Evolutionary conservation across 1,140 invertebrate genomes (phyloP).

Genomic region (Drosophila melanogaster): DNA sequence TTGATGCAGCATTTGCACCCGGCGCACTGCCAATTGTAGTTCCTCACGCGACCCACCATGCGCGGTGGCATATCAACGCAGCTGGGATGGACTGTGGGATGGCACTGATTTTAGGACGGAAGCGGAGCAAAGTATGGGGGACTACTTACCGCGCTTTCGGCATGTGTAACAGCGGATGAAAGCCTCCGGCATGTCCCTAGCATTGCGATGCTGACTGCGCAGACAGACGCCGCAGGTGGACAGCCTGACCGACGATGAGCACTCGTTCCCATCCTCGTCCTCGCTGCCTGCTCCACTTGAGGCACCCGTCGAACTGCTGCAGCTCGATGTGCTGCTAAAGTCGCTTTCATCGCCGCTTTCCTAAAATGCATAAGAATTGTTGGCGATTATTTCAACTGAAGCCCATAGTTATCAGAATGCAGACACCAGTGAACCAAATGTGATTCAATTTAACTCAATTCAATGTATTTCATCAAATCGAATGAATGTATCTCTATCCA

Average conservation of each 20-base stretch:
- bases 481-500: too few relatives aligned
- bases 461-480: background rate
- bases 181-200: conserved; percentile 86
- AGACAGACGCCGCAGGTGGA: conserved; percentile 85
- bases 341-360: conserved; percentile 68
- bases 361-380: conserved; percentile 6
- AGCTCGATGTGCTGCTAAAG: conserved; percentile 52
- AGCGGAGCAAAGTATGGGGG: background rate
- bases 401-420: too few relatives aligned
- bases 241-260: conserved; percentile 18
- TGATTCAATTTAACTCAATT: background rate
- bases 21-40: conserved; percentile 97
- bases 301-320: conserved; percentile 34
- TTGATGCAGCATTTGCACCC: conserved; percentile 96
- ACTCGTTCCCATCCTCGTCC: conserved; percentile 28
- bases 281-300: conserved; percentile 31
- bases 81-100: conserved; percentile 89
- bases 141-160: conserved; percentile 88
- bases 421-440: background rate
- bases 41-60: conserved; percentile 92
- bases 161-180: conserved; percentile 91
- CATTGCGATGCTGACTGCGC: conserved; percentile 86
- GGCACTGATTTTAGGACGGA: background rate
- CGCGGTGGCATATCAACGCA: conserved; percentile 93
- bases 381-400: background rate